A percentile compares a stretch with the other conserved stretches of the same genome.
These are phyloP conservation scores for Oreocharis arfaki DNA, from an alignment of 2,113 vertebrate species.

Conservation along the genomic window DNA sequence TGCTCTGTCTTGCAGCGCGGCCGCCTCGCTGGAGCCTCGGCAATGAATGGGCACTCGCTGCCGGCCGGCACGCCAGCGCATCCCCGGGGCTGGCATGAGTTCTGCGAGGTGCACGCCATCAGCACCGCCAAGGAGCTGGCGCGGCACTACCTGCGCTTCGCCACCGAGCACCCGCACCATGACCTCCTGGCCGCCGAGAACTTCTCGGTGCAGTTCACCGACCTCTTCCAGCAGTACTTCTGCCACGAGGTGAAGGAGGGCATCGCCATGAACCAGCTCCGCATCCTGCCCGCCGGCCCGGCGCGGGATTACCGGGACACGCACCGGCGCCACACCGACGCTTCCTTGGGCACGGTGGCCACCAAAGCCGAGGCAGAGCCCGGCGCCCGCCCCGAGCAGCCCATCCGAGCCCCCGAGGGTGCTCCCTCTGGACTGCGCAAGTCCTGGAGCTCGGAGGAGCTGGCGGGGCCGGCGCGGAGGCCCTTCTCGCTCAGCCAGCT, in stretches of 20 bases:
- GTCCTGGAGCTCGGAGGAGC: conserved; percentile 82
- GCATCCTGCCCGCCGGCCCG: conserved; percentile 71
- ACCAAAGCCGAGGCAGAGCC: conserved; percentile 60
- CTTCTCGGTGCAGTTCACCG: conserved; percentile 89
- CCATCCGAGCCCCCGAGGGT: conserved; percentile 41
- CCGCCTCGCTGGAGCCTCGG: conserved; percentile 80
- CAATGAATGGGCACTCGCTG: conserved; percentile 95
- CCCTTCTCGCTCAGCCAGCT: conserved; percentile 84
- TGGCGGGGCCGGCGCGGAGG: conserved; percentile 54
- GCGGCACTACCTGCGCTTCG: conserved; percentile 88
- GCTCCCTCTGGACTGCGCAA: conserved; percentile 50
- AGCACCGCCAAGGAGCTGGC: conserved; percentile 88
- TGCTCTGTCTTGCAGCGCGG: conserved; percentile 72
- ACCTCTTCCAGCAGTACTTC: conserved; percentile 95
- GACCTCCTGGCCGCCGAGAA: conserved; percentile 86
- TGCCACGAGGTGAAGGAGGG: conserved; percentile 85
- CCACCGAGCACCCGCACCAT: conserved; percentile 81
- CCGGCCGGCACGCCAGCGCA: conserved; percentile 61
- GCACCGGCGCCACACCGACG: conserved; percentile 45
- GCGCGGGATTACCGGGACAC: conserved; percentile 90
- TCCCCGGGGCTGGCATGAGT: conserved; percentile 92
- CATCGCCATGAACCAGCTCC: conserved; percentile 62
- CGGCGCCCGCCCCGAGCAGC: conserved; percentile 55
- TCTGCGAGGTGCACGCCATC: conserved; percentile 93
- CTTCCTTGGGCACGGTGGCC: conserved; percentile 52